phyloP scores from a whole-genome alignment of 92 coral and sea anemone species.

The Anthopleura xanthogrammica region DNA sequence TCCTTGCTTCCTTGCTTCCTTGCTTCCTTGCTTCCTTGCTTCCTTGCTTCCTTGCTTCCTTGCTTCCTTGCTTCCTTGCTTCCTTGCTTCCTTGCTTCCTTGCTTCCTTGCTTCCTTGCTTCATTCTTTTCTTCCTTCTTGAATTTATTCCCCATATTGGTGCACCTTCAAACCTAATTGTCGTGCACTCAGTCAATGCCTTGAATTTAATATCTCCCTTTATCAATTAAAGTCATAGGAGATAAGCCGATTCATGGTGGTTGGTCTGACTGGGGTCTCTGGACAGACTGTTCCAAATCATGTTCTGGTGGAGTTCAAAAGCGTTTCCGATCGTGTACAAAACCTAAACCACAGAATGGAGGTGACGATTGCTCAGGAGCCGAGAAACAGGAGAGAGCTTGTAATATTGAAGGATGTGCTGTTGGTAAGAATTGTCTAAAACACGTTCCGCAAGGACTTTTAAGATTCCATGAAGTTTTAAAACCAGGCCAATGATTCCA shows the following conservation, averaged over 20 bases:
- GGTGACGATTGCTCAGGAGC: conserved; percentile 54
- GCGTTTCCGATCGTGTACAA: conserved; percentile 55
- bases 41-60: too few relatives aligned
- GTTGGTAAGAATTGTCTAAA: conserved; percentile 6
- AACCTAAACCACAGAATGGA: conserved; percentile 57
- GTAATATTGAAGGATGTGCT: conserved; percentile 42
- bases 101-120: too few relatives aligned
- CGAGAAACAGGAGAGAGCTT: conserved; percentile 33
- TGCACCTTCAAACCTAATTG: too few relatives aligned
- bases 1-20: too few relatives aligned
- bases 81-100: too few relatives aligned
- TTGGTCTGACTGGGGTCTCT: conserved; percentile 74
- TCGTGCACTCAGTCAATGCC: too few relatives aligned
- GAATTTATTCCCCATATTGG: too few relatives aligned
- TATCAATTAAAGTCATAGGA: not conserved
- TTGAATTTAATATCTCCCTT: not conserved
- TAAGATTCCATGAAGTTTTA: too few relatives aligned
- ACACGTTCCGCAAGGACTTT: not conserved
- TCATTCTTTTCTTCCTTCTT: too few relatives aligned
- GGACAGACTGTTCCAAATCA: conserved; percentile 64
- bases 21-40: too few relatives aligned
- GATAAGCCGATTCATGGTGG: conserved; percentile 16
- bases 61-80: too few relatives aligned
- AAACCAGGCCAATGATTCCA: too few relatives aligned
- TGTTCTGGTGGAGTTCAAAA: conserved; percentile 68